Conservation (phyloP, 92 coral and sea anemone species). For the Scolanthus callimorphus region DNA sequence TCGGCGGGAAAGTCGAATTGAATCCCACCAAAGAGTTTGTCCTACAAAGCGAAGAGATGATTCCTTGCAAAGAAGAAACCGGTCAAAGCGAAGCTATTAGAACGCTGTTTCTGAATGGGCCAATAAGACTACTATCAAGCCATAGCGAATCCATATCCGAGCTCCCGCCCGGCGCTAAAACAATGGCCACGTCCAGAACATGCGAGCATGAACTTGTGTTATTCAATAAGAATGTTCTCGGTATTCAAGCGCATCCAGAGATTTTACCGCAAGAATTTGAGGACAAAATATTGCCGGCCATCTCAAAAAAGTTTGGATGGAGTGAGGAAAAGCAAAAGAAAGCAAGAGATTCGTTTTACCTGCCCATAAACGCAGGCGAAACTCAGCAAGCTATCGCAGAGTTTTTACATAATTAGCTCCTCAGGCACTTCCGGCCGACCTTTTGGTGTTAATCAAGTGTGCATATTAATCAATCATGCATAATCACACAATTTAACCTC, state of each 20-base stretch:
- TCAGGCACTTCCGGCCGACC: too few relatives aligned
- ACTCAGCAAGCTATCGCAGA: conserved; percentile 18
- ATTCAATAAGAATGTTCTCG: conserved; percentile 47
- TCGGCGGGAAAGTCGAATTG: conserved; percentile 35
- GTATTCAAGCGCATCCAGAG: conserved; percentile 76
- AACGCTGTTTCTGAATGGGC: neutral
- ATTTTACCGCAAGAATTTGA: conserved; percentile 35
- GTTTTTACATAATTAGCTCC: too few relatives aligned
- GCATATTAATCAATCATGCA: too few relatives aligned
- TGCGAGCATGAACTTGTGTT: conserved; percentile 64
- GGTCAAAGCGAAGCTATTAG: conserved; percentile 13
- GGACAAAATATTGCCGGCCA: conserved; percentile 34
- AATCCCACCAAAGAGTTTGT: conserved; percentile 50
- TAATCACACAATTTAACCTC: too few relatives aligned
- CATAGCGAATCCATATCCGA: conserved; percentile 43
- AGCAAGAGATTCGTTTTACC: conserved; percentile 12
- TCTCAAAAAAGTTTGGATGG: neutral
- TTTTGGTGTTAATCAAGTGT: too few relatives aligned
- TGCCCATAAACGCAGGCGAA: conserved; percentile 19
- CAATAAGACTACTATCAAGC: conserved; percentile 19
- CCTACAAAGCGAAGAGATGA: conserved; percentile 36
- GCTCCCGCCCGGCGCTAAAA: conserved; percentile 50
- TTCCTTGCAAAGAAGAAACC: conserved; percentile 6
- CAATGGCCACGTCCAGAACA: conserved; percentile 48
- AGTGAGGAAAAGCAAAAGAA: conserved; percentile 3